A percentile compares a stretch with the other conserved stretches of the same genome.
These are phyloP conservation scores for Gerris buenoi DNA, from an alignment of 1,140 invertebrate species.

Conservation along the genomic window DNA sequence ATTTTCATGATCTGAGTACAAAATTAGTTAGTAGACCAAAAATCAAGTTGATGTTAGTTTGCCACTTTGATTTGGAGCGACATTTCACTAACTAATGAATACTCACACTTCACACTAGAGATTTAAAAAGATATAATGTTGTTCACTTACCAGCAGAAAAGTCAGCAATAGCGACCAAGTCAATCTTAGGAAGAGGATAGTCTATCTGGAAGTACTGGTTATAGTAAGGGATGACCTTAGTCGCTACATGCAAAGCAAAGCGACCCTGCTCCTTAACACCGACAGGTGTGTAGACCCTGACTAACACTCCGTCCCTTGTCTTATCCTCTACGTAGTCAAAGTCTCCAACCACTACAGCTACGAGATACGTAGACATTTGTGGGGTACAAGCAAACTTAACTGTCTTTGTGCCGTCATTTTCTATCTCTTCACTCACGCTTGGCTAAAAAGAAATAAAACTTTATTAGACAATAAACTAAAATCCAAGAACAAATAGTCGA, in stretches of 20 bases:
- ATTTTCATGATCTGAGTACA: too few relatives aligned
- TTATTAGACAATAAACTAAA: too few relatives aligned
- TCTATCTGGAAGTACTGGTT: constrained; percentile 88
- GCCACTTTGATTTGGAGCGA: too few relatives aligned
- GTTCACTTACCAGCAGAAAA: constrained; percentile 55
- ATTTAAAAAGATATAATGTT: too few relatives aligned
- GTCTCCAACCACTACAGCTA: constrained; percentile 84
- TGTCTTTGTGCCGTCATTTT: constrained; percentile 37
- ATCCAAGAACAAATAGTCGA: too few relatives aligned
- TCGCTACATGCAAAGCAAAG: constrained; percentile 77
- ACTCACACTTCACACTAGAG: too few relatives aligned
- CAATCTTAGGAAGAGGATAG: constrained; percentile 90
- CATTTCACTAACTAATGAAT: too few relatives aligned
- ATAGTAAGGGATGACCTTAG: constrained; percentile 78
- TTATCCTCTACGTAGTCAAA: constrained; percentile 81
- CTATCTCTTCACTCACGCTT: constrained; percentile 39
- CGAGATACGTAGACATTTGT: constrained; percentile 91
- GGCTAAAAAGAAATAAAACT: too few relatives aligned
- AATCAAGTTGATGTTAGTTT: too few relatives aligned
- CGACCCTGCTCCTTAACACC: constrained; percentile 82
- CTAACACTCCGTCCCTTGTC: constrained; percentile 61
- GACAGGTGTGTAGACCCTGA: constrained; percentile 82
- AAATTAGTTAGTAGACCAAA: too few relatives aligned
- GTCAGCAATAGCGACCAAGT: constrained; percentile 87
- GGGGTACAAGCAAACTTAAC: constrained; percentile 74